Evolutionary conservation across 2,888 invertebrate species (phyloP).

Genomic region (Rhimphoctona megacephalus): DNA sequence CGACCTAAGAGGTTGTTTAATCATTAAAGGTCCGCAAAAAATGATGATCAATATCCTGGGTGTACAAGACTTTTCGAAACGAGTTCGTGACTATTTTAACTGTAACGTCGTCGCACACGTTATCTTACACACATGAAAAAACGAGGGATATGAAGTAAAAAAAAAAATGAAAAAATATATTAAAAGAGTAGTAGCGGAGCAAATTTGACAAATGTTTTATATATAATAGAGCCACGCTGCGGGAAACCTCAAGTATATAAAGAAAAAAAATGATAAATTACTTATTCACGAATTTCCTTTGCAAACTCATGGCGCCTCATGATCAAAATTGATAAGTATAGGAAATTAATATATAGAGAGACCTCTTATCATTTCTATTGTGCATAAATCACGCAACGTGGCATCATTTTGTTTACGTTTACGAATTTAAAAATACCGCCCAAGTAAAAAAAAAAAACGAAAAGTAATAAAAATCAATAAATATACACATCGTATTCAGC

Average conservation of each 20-base stretch:
- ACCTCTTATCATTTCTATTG: neutral
- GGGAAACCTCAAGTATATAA: conserved; percentile 14
- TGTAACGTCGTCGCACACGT: conserved; percentile 30
- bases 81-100: conserved; percentile 60
- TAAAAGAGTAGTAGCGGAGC: conserved; percentile 47
- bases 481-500: conserved; percentile 46
- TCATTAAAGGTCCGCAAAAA: conserved; percentile 45
- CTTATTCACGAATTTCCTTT: conserved; percentile 23
- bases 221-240: conserved; percentile 59
- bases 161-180: conserved; percentile 10
- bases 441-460: conserved; percentile 47
- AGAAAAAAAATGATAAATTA: conserved; percentile 20
- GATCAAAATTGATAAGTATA: neutral
- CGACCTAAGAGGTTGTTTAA: conserved; percentile 49
- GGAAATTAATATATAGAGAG: neutral
- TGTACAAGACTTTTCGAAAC: conserved; percentile 32
- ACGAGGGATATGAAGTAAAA: conserved; percentile 18
- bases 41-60: conserved; percentile 35
- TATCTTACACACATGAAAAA: conserved; percentile 37
- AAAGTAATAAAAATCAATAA: conserved; percentile 41
- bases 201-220: conserved; percentile 61
- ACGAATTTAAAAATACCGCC: conserved; percentile 58
- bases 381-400: conserved; percentile 41
- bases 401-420: conserved; percentile 46
- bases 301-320: neutral